phyloP scores from a whole-genome alignment of 2,888 invertebrate genomes.

The Drosophila birchii region DNA sequence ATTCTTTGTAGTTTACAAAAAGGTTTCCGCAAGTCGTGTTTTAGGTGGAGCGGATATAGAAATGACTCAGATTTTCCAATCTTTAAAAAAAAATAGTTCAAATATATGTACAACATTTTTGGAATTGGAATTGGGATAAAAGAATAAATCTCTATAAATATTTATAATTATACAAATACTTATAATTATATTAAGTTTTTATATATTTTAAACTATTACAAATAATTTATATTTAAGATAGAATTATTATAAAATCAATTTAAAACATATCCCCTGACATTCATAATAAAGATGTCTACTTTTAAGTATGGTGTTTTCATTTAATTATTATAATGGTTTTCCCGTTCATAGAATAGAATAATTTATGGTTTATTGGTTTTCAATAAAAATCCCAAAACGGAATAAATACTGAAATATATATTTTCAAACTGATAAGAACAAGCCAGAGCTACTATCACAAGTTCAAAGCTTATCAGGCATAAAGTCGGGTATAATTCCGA shows the following conservation, averaged over 20 bases:
- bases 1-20: not conserved
- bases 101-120: no score
- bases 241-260: not conserved
- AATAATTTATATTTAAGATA: not conserved
- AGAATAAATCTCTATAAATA: not conserved
- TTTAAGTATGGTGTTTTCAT: no score
- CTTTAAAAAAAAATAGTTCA: no score
- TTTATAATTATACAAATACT: no score
- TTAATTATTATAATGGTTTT: not conserved
- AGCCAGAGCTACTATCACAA: not conserved
- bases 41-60: not conserved
- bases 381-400: not conserved
- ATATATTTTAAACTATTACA: not conserved
- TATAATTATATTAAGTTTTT: not conserved
- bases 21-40: not conserved
- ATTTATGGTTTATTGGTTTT: not conserved
- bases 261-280: no score
- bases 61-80: not conserved
- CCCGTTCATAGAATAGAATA: not conserved
- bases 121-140: no score
- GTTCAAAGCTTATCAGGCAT: conserved; percentile 15
- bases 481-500: no score
- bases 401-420: not conserved
- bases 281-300: not conserved
- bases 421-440: conserved; percentile 5